phyloP scores from a whole-genome alignment of 2,888 invertebrate genomes.

The Mellilla xanthometata region DNA sequence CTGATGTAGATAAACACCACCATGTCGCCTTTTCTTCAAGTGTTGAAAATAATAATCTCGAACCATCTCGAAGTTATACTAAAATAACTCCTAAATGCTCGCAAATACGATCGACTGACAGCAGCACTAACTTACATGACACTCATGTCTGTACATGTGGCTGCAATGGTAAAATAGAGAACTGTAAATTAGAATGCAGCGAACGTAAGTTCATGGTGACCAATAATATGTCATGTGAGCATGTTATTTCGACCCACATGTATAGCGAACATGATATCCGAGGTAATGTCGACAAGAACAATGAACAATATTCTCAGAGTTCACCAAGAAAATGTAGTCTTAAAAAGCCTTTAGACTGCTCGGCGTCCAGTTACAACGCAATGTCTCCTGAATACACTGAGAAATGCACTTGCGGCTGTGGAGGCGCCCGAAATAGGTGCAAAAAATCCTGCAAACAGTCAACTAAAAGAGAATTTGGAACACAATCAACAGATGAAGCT shows the following conservation, averaged over 20 bases:
- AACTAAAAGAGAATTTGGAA: neutral
- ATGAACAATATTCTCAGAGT: too few relatives aligned
- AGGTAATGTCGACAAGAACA: neutral
- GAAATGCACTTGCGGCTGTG: slow-evolving; percentile 6
- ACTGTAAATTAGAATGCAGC: neutral
- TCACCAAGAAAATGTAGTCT: too few relatives aligned
- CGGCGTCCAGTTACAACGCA: neutral
- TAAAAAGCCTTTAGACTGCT: neutral
- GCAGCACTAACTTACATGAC: neutral
- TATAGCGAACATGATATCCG: too few relatives aligned
- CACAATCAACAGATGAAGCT: neutral
- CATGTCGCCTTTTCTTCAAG: neutral
- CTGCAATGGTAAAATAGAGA: neutral
- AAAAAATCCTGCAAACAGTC: neutral
- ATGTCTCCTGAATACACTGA: neutral
- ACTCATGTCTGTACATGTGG: neutral
- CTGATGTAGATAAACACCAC: slow-evolving; percentile 42
- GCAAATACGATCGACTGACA: neutral
- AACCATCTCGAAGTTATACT: neutral
- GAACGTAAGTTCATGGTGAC: neutral
- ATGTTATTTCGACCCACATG: too few relatives aligned
- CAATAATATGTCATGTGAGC: neutral
- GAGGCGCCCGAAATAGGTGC: slow-evolving; percentile 3
- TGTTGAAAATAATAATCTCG: neutral
- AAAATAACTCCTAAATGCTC: neutral